Evolutionary conservation across 37 sponge, comb jelly and placozoan species (phyloP).

Genomic region (Halichondria panicea): DNA sequence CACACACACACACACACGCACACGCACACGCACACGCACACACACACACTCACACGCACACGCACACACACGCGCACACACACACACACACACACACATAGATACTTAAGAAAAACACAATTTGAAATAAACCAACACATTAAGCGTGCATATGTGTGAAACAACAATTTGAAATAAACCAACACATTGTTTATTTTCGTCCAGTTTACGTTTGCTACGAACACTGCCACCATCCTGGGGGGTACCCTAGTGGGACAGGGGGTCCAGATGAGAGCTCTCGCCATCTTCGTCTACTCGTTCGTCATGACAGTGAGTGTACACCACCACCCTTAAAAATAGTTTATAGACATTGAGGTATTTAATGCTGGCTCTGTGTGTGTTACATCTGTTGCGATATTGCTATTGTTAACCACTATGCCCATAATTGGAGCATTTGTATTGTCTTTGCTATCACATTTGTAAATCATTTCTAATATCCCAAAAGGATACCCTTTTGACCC

Average conservation of each 20-base stretch:
- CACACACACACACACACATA: conserved; percentile 20
- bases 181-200: too few species aligned
- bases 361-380: too few species aligned
- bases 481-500: too few species aligned
- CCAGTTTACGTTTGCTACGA: conserved; percentile 88
- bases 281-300: conserved; percentile 72
- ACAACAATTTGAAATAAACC: too few species aligned
- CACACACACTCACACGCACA: conserved; percentile 38
- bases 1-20: too few species aligned
- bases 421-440: too few species aligned
- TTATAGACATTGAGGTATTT: background rate
- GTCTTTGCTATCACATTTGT: too few species aligned
- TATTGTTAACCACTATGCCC: too few species aligned
- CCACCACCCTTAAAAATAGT: background rate
- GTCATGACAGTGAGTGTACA: conserved; percentile 74
- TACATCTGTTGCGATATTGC: too few species aligned
- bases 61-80: conserved; percentile 37
- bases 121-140: too few species aligned
- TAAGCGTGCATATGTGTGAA: too few species aligned
- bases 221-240: conserved; percentile 87
- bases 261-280: conserved; percentile 60
- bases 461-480: too few species aligned
- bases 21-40: conserved; percentile 31
- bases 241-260: conserved; percentile 72
- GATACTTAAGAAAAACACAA: background rate